Base-by-base conservation (phyloP, 2,113 vertebrate genomes). In the Colaptes auratus region DNA sequence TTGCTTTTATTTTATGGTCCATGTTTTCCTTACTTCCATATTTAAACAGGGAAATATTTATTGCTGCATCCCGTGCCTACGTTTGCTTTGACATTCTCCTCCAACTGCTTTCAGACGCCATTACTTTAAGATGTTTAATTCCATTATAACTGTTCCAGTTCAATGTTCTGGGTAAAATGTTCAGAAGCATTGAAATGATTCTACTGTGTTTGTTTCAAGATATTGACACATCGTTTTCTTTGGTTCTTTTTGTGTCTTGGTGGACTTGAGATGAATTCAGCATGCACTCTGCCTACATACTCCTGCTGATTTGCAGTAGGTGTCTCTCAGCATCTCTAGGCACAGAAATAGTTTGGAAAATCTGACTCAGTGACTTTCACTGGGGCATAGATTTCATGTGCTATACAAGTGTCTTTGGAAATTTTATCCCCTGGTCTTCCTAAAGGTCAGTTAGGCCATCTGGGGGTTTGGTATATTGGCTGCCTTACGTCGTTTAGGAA, bases 291-390 rank as follows among this genome's bases (percentile, higher is more conserved):
- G 67, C 35, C 33, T 55, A 18, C 50, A 15, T 46, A 14, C 2
- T n/a, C 61, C 48, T 48, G 50, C 0, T 0, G 58, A 61, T 31
- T 84, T 6, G 0, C 56, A 52, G 25, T 76, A 66, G 11, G 33
- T 82, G 25, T 69, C 15, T 53, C 9, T 77, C 9, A 23, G 64
- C 82, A 91, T 77, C 36, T 89, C 86, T 53, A 92, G 59, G 66
- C 8, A 52, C 60, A n/a, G 55, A 94, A 95, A 60, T 67, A 42
- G 28, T 86, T 86, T 19, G 76, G 91, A 95, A 94, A 95, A 88
- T 90, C 15, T 78, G 89, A 94, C 42, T 82, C 0, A 0, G 53
- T 50, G 63, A 46, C 63, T 93, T 94, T 87, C 63, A 55, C 39
- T 67, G 30, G 56, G 65, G 14, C 53, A 83, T 0, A 86, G 61